Percentiles rank a stretch among this genome's conserved stretches.
These are phyloP conservation scores for Alethe castanea DNA, from an alignment of 2,113 vertebrate genomes.

Conservation along the genomic window DNA sequence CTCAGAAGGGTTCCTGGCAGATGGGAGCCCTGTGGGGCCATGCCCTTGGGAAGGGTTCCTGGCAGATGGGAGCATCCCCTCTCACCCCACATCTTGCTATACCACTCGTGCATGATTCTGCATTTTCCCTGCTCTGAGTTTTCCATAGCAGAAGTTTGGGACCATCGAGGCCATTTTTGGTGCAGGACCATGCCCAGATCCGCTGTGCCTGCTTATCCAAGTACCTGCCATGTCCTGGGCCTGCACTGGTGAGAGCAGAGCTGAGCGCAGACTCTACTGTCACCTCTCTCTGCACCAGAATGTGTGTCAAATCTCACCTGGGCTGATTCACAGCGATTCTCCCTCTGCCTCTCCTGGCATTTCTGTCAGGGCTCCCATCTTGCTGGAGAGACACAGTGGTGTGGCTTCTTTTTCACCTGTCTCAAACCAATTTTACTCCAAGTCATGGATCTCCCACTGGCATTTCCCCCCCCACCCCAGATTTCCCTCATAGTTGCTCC, in stretches of 20 bases:
- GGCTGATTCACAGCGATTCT: background rate
- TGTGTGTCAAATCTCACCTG: background rate
- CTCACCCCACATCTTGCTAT: background rate
- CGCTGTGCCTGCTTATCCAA: background rate
- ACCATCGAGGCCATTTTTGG: background rate
- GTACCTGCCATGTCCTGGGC: background rate
- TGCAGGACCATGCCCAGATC: background rate
- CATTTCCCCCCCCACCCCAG: accelerated
- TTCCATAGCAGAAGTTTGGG: background rate
- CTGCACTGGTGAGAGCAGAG: background rate
- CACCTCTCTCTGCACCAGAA: background rate
- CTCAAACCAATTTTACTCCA: background rate
- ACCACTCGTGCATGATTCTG: background rate
- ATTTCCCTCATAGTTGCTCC: background rate
- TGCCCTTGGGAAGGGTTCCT: background rate
- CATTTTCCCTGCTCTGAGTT: background rate
- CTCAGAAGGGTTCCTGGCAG: background rate
- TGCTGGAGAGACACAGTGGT: background rate
- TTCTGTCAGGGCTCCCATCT: background rate
- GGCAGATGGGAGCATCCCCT: background rate
- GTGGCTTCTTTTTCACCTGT: background rate
- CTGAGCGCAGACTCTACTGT: background rate
- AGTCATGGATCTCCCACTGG: background rate
- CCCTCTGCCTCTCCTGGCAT: background rate
- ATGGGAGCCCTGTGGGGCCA: background rate